A percentile compares a stretch with the other conserved stretches of the same genome.
Evolutionary conservation across 2,888 invertebrate genomes (phyloP).

Genomic region (Drosophila mimica): DNA sequence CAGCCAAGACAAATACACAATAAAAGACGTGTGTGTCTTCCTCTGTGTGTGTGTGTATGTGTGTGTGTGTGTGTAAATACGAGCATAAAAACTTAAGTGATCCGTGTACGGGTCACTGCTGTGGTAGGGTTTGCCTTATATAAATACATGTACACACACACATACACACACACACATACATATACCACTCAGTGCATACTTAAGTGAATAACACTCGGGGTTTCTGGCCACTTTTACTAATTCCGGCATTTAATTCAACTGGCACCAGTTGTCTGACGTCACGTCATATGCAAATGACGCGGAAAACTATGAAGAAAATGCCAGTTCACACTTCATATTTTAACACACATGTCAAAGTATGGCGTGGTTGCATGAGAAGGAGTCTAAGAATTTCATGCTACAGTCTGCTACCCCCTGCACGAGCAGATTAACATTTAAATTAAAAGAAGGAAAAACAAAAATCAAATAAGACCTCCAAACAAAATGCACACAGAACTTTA

Average conservation of each 20-base stretch:
- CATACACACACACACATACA: neutral
- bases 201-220: neutral
- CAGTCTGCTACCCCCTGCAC: constrained; percentile 33
- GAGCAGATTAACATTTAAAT: constrained; percentile 73
- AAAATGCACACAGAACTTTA: constrained; percentile 6
- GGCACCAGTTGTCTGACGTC: constrained; percentile 47
- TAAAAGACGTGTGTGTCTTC: constrained; percentile 60
- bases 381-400: neutral
- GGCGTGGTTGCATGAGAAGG: neutral
- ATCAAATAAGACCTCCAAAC: constrained; percentile 29
- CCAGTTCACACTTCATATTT: constrained; percentile 47
- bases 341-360: constrained; percentile 10
- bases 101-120: constrained; percentile 45
- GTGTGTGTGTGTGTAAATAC: constrained; percentile 41
- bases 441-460: constrained; percentile 52
- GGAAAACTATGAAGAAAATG: constrained; percentile 69
- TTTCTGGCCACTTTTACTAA: constrained; percentile 57
- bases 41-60: neutral
- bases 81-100: constrained; percentile 75
- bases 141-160: neutral
- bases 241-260: constrained; percentile 56
- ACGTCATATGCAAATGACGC: constrained; percentile 64
- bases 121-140: neutral
- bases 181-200: neutral
- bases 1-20: constrained; percentile 76